Conservation (phyloP, 2,888 invertebrate species). For the Cheilosia pagana region DNA sequence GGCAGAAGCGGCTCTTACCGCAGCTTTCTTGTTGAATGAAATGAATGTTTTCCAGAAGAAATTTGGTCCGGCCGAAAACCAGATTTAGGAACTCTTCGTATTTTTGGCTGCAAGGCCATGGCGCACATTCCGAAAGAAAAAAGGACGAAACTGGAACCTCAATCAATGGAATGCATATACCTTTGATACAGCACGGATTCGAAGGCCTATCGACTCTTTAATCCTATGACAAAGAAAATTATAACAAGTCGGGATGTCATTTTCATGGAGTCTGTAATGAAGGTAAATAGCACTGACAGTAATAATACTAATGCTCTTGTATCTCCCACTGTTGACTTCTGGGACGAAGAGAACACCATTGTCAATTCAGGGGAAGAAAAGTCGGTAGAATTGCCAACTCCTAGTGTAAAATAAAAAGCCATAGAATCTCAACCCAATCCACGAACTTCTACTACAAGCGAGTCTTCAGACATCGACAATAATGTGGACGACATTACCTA, state of each 20-base stretch:
- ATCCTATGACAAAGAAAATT: slow-evolving; percentile 21
- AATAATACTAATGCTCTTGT: slow-evolving; percentile 12
- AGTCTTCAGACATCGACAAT: slow-evolving; percentile 20
- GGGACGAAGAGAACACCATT: slow-evolving; percentile 7
- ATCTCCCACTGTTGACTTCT: slow-evolving; percentile 8
- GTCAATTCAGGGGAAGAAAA: slow-evolving; percentile 38
- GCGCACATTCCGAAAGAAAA: slow-evolving; percentile 67
- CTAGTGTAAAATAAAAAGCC: slow-evolving; percentile 28
- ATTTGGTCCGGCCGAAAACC: slow-evolving; percentile 51
- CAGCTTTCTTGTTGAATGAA: not conserved
- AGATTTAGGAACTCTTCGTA: slow-evolving; percentile 49
- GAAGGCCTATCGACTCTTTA: slow-evolving; percentile 56
- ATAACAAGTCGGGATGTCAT: slow-evolving; percentile 36
- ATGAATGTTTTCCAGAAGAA: slow-evolving; percentile 53
- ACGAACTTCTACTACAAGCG: slow-evolving; percentile 10
- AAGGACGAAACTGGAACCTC: slow-evolving; percentile 52
- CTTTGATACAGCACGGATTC: slow-evolving; percentile 58
- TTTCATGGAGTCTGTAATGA: slow-evolving; percentile 22
- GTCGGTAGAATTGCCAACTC: slow-evolving; percentile 20
- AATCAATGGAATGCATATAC: slow-evolving; percentile 58
- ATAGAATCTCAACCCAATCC: slow-evolving; percentile 4
- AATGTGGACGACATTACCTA: slow-evolving; percentile 22
- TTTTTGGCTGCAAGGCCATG: slow-evolving; percentile 65
- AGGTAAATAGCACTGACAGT: slow-evolving; percentile 18
- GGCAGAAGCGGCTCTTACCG: slow-evolving; percentile 16